Percentiles rank a stretch among this genome's conserved stretches.
These are phyloP conservation scores for Cerastis rubricosa DNA, from an alignment of 2,888 invertebrate genomes.

Conservation along the genomic window DNA sequence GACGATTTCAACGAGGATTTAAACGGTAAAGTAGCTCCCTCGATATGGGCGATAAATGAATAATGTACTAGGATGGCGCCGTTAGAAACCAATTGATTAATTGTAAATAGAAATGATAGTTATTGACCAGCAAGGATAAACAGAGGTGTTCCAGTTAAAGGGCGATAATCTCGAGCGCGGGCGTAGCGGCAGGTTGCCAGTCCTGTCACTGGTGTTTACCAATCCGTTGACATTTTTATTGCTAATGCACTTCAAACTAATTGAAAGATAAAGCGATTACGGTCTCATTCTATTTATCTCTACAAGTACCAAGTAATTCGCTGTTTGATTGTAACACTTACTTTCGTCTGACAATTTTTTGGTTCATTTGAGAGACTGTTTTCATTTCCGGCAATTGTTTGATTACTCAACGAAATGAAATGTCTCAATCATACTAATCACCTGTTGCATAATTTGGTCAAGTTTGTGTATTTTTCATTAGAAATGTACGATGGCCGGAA, in stretches of 20 bases:
- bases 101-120: slow-evolving; percentile 51
- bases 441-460: slow-evolving; percentile 30
- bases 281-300: slow-evolving; percentile 46
- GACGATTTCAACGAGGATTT: slow-evolving; percentile 29
- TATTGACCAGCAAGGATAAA: slow-evolving; percentile 69
- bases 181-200: slow-evolving; percentile 41
- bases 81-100: slow-evolving; percentile 40
- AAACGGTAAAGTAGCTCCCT: slow-evolving; percentile 16
- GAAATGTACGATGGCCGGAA: background rate
- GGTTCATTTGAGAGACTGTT: slow-evolving; percentile 40
- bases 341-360: slow-evolving; percentile 42
- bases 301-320: slow-evolving; percentile 30
- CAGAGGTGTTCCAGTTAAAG: slow-evolving; percentile 75
- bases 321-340: slow-evolving; percentile 36
- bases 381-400: slow-evolving; percentile 49
- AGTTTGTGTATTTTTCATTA: background rate
- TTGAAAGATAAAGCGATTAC: slow-evolving; percentile 45
- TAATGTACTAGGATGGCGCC: slow-evolving; percentile 29
- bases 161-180: slow-evolving; percentile 72
- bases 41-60: slow-evolving; percentile 34
- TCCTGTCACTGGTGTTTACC: slow-evolving; percentile 48
- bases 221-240: slow-evolving; percentile 60
- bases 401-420: slow-evolving; percentile 45
- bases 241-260: slow-evolving; percentile 51
- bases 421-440: slow-evolving; percentile 43